Evolutionary conservation across 1,140 invertebrate genomes (phyloP).

Genomic region (Drosophila yakuba): DNA sequence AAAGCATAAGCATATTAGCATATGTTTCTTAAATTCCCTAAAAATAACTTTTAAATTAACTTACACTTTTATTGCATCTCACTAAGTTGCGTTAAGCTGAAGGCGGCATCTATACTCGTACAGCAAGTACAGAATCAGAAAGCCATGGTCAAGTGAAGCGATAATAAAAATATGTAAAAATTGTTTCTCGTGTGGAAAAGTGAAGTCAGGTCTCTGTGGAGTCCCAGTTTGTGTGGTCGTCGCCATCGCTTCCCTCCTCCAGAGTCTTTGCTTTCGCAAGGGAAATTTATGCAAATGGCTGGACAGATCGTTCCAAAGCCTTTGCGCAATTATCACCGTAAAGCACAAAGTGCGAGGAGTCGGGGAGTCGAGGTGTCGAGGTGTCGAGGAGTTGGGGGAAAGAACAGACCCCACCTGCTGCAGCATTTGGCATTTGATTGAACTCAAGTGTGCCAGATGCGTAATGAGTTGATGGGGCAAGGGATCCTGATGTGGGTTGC

Average conservation of each 20-base stretch:
- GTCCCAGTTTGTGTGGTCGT: constrained; percentile 28
- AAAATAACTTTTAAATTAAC: neutral
- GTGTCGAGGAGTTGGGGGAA: neutral
- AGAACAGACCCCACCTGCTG: constrained; percentile 66
- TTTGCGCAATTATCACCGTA: constrained; percentile 67
- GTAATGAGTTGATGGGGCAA: constrained; percentile 32
- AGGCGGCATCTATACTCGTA: no score
- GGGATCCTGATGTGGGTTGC: constrained; percentile 1
- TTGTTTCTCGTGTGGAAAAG: constrained; percentile 14
- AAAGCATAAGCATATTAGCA: neutral
- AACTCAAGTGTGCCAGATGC: constrained; percentile 79
- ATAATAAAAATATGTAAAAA: neutral
- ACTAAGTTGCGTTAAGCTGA: no score
- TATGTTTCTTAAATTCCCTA: neutral
- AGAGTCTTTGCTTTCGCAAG: constrained; percentile 46
- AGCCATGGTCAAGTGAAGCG: no score
- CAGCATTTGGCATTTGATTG: constrained; percentile 66
- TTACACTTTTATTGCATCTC: no score
- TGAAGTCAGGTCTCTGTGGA: constrained; percentile 15
- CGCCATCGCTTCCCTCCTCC: neutral
- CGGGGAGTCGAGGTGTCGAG: constrained; percentile 1
- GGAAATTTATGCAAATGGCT: constrained; percentile 78
- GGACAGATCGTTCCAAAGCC: constrained; percentile 31
- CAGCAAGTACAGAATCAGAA: neutral
- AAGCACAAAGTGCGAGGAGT: constrained; percentile 18